Evolutionary conservation across 2,797 vertebrate species (phyloP), one percentile per base, ranked within the genome.

Genomic region (Adrianichthys oophorus): DNA sequence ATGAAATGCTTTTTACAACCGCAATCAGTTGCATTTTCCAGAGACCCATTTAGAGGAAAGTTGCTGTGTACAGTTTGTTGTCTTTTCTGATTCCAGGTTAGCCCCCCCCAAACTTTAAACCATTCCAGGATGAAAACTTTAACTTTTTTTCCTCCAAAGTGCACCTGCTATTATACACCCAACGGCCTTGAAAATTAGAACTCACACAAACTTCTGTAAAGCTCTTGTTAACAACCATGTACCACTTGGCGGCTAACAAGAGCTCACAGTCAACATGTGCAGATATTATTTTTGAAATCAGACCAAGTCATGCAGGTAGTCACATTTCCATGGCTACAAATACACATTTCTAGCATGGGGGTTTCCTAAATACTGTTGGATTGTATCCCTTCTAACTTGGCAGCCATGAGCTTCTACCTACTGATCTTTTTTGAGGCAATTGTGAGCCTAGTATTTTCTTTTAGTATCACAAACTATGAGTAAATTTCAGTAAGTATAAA

Each of bases 311-410:
- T 50, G 63, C 26, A 62, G 40, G 14, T 23, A 37, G 42, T 56
- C 55, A 55, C 62, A 70, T 70, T 74, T 56, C 41, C 10, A 44
- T 41, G 17, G 44, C 46, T 48, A 63, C 53, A 66, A 74, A 59
- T 32, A 59, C 7, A 56, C 68, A 26, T 13, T 68, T 65, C 49
- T 26, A 53, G 52, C 17, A 19, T n/a, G 40, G 29, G 56, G 21
- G 62, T 71, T 66, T 63, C 23, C 17, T 71, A 52, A 62, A 37
- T 56, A 7, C 18, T 52, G 15, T 23, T 14, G 41, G 7, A 54
- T 54, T 41, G 48, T 47, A 63, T 48, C 49, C 29, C 15, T 37
- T 56, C 41, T 66, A 51, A 29, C 70, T 29, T 60, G 51, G 57
- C 56, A 70, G 57, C 47, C 18, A 42, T 37, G n/a, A 56, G 24